Percentiles rank a stretch among this genome's conserved stretches.
Evolutionary conservation across 37 sponge, comb jelly and placozoan genomes (phyloP).

Genomic region (Tethya wilhelma): DNA sequence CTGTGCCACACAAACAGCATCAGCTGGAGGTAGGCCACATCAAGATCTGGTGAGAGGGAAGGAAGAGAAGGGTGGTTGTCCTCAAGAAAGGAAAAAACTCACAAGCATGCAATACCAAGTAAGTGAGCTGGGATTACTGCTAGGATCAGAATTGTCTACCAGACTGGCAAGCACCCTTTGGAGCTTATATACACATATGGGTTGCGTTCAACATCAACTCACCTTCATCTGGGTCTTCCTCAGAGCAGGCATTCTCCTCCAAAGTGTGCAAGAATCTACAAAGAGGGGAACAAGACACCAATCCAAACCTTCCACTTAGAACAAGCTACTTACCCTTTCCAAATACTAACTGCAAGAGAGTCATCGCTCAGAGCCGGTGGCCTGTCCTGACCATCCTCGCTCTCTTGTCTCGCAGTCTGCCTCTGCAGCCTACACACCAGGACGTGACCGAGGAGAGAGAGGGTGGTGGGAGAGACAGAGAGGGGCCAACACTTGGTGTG

Average conservation of each 20-base stretch:
- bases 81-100: neutral
- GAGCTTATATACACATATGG: neutral
- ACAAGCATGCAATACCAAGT: too few species aligned
- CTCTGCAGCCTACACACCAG: constrained; percentile 50
- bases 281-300: neutral
- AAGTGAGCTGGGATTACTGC: too few species aligned
- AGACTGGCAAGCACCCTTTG: too few species aligned
- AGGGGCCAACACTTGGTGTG: constrained; percentile 73
- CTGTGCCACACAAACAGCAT: constrained; percentile 73
- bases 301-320: neutral
- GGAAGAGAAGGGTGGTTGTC: neutral
- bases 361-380: constrained; percentile 56
- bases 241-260: constrained; percentile 63
- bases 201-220: neutral
- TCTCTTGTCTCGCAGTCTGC: neutral
- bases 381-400: neutral
- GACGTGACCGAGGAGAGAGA: constrained; percentile 70
- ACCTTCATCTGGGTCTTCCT: constrained; percentile 69
- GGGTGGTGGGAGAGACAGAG: constrained; percentile 15
- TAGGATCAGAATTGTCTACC: too few species aligned
- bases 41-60: constrained; percentile 45
- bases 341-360: constrained; percentile 60
- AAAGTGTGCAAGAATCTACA: constrained; percentile 61
- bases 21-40: constrained; percentile 68
- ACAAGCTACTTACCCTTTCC: constrained; percentile 68